Evolutionary conservation across 2,113 vertebrate species (phyloP).

Genomic region (Rhynchomys soricoides): DNA sequence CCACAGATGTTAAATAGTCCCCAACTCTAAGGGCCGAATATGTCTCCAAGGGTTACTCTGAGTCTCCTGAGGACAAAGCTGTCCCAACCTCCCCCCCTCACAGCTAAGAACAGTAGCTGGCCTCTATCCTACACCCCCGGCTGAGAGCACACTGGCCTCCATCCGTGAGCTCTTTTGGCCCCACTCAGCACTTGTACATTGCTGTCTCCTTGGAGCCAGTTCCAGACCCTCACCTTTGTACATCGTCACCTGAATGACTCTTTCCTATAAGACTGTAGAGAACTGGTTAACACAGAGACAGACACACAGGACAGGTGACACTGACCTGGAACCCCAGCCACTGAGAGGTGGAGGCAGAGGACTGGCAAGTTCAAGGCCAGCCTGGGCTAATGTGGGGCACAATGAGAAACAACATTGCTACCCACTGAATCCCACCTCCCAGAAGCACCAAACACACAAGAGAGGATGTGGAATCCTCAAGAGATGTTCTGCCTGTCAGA

Average conservation of each 20-base stretch:
- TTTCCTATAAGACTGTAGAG: background rate
- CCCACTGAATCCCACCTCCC: background rate
- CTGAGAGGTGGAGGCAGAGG: background rate
- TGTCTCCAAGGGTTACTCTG: background rate
- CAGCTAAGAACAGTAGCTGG: background rate
- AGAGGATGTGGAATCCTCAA: no score
- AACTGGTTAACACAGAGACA: background rate
- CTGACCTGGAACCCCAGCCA: no score
- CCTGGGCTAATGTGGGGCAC: background rate
- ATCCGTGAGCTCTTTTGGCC: no score
- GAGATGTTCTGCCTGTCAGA: background rate
- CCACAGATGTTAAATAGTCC: background rate
- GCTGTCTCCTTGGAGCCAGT: background rate
- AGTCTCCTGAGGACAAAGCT: background rate
- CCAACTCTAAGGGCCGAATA: background rate
- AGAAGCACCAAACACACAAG: background rate
- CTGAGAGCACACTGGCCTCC: no score
- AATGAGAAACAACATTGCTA: background rate
- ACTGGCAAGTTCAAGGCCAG: background rate
- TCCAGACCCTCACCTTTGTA: background rate
- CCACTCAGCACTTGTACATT: background rate
- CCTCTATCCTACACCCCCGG: background rate
- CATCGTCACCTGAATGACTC: background rate
- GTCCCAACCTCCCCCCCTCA: no score
- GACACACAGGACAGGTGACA: background rate